Evolutionary conservation across 2,888 invertebrate genomes (phyloP), one percentile per base, ranked within the genome.

Genomic region (Eupeodes latifasciatus): DNA sequence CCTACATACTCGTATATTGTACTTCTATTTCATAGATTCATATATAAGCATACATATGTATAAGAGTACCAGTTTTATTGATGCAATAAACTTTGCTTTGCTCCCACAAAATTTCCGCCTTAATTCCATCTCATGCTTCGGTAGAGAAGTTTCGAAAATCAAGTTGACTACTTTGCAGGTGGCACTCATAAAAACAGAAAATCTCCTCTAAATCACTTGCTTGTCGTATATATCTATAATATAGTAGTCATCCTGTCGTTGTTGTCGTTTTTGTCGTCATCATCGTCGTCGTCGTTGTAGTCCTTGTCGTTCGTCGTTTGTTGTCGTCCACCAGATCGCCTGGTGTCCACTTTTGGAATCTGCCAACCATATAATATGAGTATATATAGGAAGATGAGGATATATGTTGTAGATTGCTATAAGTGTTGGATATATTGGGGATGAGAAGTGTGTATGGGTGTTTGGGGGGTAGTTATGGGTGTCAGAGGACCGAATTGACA

Each of bases 121-220:
- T 67, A 66, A 64, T 64, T 80, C 74, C 19, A 47, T 75, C 66
- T 64, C 40, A 44, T 64, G 47, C 40, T 77, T 36, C 14, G 16
- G 59, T 66, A 67, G 19, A 53, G 59, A 66, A 72, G 55, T 72
- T 76, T 69, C 55, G 71, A 82, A 86, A 79, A 86, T 82, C 75
- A 86, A 86, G 74, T 82, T 82, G 74, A 85, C 85, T 85, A 55
- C 81, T 81, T 81, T 75, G 75, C 78, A 86, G 82, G 86, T 86
- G 82, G 75, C 86, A 75, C 75, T 82, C 75, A 79, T 86, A 86
- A 79, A 86, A 86, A 82, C 86, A 74, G 79, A 87, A 83, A 87
- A 87, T 83, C 86, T 83, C 76, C 76, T 66, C 57, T 86, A 86
- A 86, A 82, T 82, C 82, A 82, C 86, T 57, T 59, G 47, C 47